Base-by-base conservation (phyloP, 2,113 vertebrate genomes). In the Himantopus leucocephalus region DNA sequence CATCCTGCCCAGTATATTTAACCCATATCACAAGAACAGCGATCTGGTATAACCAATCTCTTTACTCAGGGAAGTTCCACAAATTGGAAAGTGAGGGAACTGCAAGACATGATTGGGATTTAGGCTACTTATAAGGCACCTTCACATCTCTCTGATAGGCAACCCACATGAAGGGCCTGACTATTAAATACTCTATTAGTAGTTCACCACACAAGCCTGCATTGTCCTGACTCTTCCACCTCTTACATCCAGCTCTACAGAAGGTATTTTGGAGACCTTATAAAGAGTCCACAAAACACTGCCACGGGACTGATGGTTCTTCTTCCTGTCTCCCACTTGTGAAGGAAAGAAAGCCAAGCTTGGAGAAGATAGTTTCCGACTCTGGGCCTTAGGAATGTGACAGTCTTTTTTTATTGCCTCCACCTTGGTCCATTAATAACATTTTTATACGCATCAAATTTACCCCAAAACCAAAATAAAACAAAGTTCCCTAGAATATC, bases 381-480 rank as follows among this genome's bases (percentile, higher is more conserved):
- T 68, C 35, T 30, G 47, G 24, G 37, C 47, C n/a, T 75, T 59
- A 55, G 70, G 53, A 87, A 85, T 70, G 20, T 66, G 74, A 59
- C 62, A 81, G 37, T 37, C 50, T 43, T 77, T 81, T 81, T 89
- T 84, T 56, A 85, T 52, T 76, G 76, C 70, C 30, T 85, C 26
- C 43, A 83, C 21, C 9, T 30, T 18, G 18, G 53, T 73, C 73
- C 89, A 90, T 70, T 66, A 94, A 80, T 59, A 89, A 87, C 90
- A 86, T 93, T 93, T 96, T 68, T 56, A 66, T 68, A 89, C 6
- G 66, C 50, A 88, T 82, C 73, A 60, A 85, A 83, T 92, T 82
- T 73, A 74, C 11, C 41, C 14, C 55, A 9, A 73, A 95, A 90
- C 64, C 62, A 85, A 91, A 92, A 81, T 22, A 83, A 94, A 95